Base-by-base conservation (phyloP, 2,888 invertebrate genomes). In the Chrysina gloriosa region DNA sequence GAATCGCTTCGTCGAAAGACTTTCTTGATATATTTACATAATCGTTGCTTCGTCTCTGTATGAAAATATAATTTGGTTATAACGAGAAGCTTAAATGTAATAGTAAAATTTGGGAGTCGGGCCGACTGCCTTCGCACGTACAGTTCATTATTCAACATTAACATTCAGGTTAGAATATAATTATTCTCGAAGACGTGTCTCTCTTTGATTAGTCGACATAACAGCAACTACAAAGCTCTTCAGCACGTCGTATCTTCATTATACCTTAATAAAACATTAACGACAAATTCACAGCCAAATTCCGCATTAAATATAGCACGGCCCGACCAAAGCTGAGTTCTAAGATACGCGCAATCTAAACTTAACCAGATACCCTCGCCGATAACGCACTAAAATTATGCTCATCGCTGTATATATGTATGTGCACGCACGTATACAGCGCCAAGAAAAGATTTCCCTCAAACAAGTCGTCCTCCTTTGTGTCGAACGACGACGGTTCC, bases 381-480 rank as follows among this genome's bases (percentile, higher is more conserved):
- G 31, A 31, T 52, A 52, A 31, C 31, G 16, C 14, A 27, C 14
- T 16, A 52, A 52, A 52, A 52, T 50, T 31, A 29, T 23, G 14
- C 29, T 52, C 7, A 52, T 29, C 14, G 31, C 16, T 31, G 14
- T 52, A 19, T 45, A 16, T 21, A 3, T 19, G 45, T 7, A 9
- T 21, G 7, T 31, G n/a, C n/a, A 31, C 9, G 19, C 19, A 2
- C 9, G 45, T 19, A 7, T n/a, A 19, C 7, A 31, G 5, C n/a
- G 19, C 14, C 31, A 31, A 52, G 52, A 52, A 31, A 31, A 31
- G 29, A 52, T 29, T 19, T 52, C 31, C 19, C 7, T 52, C 16
- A 31, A 52, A 52, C 52, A 52, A 52, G 52, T 52, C 11, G 34
- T 3, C 21, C 39, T 56, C 36, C 56, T 36, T 56, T 56, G 56